A percentile compares a stretch with the other conserved stretches of the same genome.
Conservation (phyloP, 2,888 invertebrate species). For the Schizaphis graminum region DNA sequence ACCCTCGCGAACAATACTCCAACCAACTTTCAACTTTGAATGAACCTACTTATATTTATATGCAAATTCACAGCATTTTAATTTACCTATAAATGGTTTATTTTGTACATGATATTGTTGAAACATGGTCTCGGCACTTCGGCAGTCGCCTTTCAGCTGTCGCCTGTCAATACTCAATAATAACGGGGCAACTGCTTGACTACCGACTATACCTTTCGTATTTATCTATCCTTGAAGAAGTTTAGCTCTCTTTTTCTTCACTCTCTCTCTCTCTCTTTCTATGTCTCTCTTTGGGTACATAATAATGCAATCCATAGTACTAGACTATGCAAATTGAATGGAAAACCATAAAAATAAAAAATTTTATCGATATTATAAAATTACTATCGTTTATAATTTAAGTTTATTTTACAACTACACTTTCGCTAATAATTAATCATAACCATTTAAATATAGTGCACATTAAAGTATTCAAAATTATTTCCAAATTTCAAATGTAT, state of each 20-base stretch:
- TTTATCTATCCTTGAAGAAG: neutral
- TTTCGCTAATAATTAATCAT: neutral
- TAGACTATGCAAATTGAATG: neutral
- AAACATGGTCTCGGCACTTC: neutral
- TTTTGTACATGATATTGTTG: neutral
- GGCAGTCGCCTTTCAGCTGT: neutral
- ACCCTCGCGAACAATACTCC: neutral
- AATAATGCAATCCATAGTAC: neutral
- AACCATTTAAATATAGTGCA: neutral
- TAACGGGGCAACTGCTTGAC: neutral
- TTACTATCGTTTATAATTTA: neutral
- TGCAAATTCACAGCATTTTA: neutral
- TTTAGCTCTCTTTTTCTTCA: neutral
- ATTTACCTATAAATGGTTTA: neutral
- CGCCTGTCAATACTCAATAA: neutral
- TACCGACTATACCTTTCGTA: neutral
- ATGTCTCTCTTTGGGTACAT: neutral
- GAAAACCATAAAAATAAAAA: neutral
- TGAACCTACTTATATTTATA: neutral
- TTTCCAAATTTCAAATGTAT: neutral
- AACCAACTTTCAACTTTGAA: neutral
- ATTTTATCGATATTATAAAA: neutral
- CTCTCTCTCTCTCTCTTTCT: neutral
- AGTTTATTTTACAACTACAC: neutral
- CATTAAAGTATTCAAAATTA: neutral